Base-by-base conservation (phyloP, 2,888 invertebrate species). In the Micropterix aruncella region DNA sequence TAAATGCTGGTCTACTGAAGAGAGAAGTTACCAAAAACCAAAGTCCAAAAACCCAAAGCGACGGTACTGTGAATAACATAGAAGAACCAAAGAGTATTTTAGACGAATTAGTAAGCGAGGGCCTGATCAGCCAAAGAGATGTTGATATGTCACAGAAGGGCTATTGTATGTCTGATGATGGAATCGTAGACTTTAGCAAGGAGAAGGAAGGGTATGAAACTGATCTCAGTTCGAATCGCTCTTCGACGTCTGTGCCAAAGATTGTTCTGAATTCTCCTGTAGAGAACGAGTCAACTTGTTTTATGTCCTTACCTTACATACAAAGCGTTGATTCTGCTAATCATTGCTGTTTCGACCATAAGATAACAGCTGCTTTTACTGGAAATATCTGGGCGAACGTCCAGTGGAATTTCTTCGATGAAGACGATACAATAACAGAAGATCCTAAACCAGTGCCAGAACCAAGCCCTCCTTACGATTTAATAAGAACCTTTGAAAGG, bases 371-470 rank as follows among this genome's bases (percentile, higher is more conserved):
- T 37, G 67, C 70, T 52, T 59, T 60, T 37, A 62, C 61, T 16
- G 68, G 69, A 41, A 70, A 70, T 48, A 67, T 70, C 17, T 70
- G 70, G 69, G 65, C 70, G 37, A 70, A 67, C 50, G 67, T 70
- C 4, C 58, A 57, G 44, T 70, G 70, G 70, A 62, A 70, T 51
- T 70, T 70, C 48, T 57, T 70, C 2, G 69, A 69, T 48, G 68
- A 70, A 4, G 55, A 61, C 37, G 70, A 70, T 53, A 69, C 63
- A 48, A 69, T 68, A 14, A 27, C 19, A 9, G 39, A 41, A 38
- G 16, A 12, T 38, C 4, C 38, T 9, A 38, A 5, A 12, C 16
- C 15, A 14, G 14, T 9, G 5, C n/a, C n/a, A 38, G 38, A 38
- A 38, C 14, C 14, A 38, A 38, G n/a, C 16, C 16, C 37, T 2